A percentile compares a stretch with the other conserved stretches of the same genome.
Evolutionary conservation across 2,113 vertebrate species (phyloP).

Genomic region (Scomber colias): DNA sequence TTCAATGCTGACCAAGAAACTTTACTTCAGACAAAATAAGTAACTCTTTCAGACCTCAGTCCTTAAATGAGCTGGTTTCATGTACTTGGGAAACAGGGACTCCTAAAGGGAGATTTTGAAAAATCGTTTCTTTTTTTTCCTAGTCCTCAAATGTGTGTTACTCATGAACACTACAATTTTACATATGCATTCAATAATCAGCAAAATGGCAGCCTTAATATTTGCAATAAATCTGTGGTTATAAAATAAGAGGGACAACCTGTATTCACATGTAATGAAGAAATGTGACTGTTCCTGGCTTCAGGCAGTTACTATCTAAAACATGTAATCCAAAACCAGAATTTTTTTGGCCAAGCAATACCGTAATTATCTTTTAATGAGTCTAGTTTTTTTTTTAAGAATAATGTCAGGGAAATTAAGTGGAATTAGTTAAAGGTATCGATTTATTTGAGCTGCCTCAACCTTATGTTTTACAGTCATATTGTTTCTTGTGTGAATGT

Average conservation of each 20-base stretch:
- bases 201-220: neutral
- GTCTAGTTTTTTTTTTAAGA: too few relatives aligned
- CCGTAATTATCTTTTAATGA: neutral
- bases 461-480: neutral
- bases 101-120: neutral
- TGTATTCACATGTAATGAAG: neutral
- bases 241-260: constrained; percentile 25
- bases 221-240: neutral
- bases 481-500: neutral
- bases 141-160: neutral
- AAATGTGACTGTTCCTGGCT: neutral
- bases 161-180: neutral
- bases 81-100: neutral
- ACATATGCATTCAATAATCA: neutral
- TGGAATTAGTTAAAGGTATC: too few relatives aligned
- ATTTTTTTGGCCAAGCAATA: neutral
- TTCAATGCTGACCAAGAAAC: constrained; percentile 97
- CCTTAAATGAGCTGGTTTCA: constrained; percentile 18
- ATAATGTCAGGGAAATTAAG: neutral
- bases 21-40: constrained; percentile 89
- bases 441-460: neutral
- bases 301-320: neutral
- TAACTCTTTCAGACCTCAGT: constrained; percentile 12
- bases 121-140: neutral
- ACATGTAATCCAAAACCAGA: neutral